Percentiles rank a stretch among this genome's conserved stretches.
phyloP scores from a whole-genome alignment of 2,797 vertebrate genomes.

The Tapera naevia region DNA sequence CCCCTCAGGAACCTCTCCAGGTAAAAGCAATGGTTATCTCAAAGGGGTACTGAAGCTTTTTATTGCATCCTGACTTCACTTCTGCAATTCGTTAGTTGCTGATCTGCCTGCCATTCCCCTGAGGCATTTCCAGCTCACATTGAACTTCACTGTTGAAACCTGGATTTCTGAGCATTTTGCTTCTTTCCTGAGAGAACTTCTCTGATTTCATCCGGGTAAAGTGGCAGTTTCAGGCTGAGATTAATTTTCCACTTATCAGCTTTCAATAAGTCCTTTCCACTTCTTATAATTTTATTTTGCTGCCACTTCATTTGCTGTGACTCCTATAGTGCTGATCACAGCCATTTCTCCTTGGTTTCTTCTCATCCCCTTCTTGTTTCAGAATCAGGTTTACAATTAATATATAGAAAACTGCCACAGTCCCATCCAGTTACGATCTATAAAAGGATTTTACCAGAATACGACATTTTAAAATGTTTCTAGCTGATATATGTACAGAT shows the following conservation, averaged over 20 bases:
- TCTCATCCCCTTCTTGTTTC: neutral
- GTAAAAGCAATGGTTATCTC: conserved; percentile 58
- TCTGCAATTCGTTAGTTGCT: conserved; percentile 2
- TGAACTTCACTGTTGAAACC: conserved; percentile 16
- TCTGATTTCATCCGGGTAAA: neutral
- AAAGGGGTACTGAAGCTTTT: conserved; percentile 48
- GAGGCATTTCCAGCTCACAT: neutral
- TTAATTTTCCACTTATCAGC: conserved; percentile 13
- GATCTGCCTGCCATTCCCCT: conserved; percentile 21
- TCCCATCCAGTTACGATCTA: neutral
- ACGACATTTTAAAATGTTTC: conserved; percentile 17
- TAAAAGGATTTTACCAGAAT: conserved; percentile 8
- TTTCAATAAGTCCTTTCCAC: neutral
- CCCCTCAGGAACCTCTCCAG: conserved; percentile 11
- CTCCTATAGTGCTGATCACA: neutral
- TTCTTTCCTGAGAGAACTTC: neutral
- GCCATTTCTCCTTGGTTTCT: neutral
- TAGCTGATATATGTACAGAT: neutral
- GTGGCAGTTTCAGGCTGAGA: neutral
- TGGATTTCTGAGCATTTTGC: neutral
- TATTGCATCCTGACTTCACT: conserved; percentile 39
- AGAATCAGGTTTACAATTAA: neutral
- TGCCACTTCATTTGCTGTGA: neutral
- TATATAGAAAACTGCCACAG: neutral
- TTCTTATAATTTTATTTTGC: neutral